Percentiles rank a stretch among this genome's conserved stretches.
Evolutionary conservation across 2,888 invertebrate genomes (phyloP).

Genomic region (Eupithecia subfuscata): DNA sequence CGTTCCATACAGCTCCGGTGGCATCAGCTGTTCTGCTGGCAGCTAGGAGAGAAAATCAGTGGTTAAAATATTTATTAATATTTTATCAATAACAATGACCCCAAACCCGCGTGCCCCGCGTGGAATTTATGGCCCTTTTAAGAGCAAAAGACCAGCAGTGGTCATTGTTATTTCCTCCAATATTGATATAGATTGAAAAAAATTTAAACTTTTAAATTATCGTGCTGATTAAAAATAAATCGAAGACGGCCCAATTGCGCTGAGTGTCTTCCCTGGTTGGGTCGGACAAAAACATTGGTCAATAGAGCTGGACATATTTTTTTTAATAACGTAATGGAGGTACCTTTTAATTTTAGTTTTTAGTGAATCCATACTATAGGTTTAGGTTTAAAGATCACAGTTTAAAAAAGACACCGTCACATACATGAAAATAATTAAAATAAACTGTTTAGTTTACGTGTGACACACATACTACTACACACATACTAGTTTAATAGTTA

Average conservation of each 20-base stretch:
- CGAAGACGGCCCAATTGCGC: background rate
- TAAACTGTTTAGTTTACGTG: background rate
- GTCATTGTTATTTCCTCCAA: too few species aligned
- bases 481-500: background rate
- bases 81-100: background rate
- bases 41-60: constrained; percentile 54
- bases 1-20: constrained; percentile 70
- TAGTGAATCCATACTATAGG: too few species aligned
- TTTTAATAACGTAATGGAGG: background rate
- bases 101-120: too few species aligned
- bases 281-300: background rate
- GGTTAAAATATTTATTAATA: background rate
- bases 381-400: too few species aligned
- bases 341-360: too few species aligned
- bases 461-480: background rate
- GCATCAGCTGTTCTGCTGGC: constrained; percentile 76
- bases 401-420: too few species aligned
- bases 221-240: too few species aligned
- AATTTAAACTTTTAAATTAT: too few species aligned
- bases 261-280: background rate
- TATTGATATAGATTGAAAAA: too few species aligned
- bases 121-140: too few species aligned
- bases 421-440: too few species aligned
- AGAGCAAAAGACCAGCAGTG: too few species aligned
- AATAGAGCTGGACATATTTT: background rate